Evolutionary conservation across 2,888 invertebrate species (phyloP).

Genomic region (Elysia crispata): DNA sequence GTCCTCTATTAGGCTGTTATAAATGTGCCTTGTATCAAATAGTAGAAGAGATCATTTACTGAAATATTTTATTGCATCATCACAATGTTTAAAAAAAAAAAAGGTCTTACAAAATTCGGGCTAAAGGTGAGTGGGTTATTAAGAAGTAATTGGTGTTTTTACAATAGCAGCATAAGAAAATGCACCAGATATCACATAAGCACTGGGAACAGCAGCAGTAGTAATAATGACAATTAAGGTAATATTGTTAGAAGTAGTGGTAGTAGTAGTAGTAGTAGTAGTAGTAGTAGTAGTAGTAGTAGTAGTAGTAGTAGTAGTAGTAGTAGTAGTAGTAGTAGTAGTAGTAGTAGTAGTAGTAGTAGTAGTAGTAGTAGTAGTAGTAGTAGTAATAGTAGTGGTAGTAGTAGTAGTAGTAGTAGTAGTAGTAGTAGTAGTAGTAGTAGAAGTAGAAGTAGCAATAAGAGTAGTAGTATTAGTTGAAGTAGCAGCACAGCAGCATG

Average conservation of each 20-base stretch:
- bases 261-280: slow-evolving; percentile 26
- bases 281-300: slow-evolving; percentile 30
- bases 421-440: slow-evolving; percentile 26
- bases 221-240: background rate
- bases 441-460: slow-evolving; percentile 20
- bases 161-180: no score
- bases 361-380: slow-evolving; percentile 26
- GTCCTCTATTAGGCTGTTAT: no score
- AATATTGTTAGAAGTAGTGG: no score
- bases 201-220: background rate
- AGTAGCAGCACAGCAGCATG: background rate
- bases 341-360: slow-evolving; percentile 24
- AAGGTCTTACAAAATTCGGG: no score
- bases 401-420: slow-evolving; percentile 32
- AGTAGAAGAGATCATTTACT: no score
- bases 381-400: slow-evolving; percentile 28
- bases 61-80: no score
- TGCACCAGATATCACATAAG: no score
- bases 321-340: slow-evolving; percentile 30
- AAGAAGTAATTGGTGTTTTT: no score
- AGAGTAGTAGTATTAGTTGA: slow-evolving; percentile 25
- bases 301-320: slow-evolving; percentile 30
- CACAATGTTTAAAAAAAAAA: no score
- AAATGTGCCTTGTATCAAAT: no score
- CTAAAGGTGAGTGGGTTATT: no score